Conservation (phyloP, 2,888 invertebrate species). For the Patella caerulea region DNA sequence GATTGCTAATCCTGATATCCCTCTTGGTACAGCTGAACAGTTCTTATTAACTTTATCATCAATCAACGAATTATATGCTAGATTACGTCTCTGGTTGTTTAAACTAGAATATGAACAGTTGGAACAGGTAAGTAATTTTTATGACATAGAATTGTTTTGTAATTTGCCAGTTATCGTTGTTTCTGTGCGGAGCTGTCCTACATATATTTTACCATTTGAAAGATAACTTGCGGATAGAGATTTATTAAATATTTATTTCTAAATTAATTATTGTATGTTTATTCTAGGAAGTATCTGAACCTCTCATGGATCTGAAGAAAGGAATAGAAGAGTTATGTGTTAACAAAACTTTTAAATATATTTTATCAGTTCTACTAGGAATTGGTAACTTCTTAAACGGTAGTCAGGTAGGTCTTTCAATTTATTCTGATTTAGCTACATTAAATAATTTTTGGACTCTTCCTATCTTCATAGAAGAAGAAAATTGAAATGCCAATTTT, state of each 20-base stretch:
- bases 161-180: too few species aligned
- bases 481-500: too few species aligned
- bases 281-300: conserved; percentile 96
- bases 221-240: too few species aligned
- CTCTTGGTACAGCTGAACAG: conserved; percentile 96
- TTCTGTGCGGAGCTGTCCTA: too few species aligned
- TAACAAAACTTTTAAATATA: conserved; percentile 94
- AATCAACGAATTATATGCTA: conserved; percentile 92
- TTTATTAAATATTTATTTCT: too few species aligned
- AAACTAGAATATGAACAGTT: conserved; percentile 97
- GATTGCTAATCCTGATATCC: conserved; percentile 87
- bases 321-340: conserved; percentile 91
- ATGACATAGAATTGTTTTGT: too few species aligned
- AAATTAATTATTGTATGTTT: neutral
- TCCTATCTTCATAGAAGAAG: too few species aligned
- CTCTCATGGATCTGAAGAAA: conserved; percentile 97
- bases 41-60: conserved; percentile 96
- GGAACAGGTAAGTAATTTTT: conserved; percentile 79
- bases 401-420: conserved; percentile 74
- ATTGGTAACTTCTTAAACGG: conserved; percentile 98
- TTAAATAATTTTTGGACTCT: too few species aligned
- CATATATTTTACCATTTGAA: too few species aligned
- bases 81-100: conserved; percentile 97
- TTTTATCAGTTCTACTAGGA: conserved; percentile 91
- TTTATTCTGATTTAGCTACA: too few species aligned